A percentile compares a stretch with the other conserved stretches of the same genome.
Conservation (phyloP, 2,113 vertebrate genomes). For the Mus spicilegus region DNA sequence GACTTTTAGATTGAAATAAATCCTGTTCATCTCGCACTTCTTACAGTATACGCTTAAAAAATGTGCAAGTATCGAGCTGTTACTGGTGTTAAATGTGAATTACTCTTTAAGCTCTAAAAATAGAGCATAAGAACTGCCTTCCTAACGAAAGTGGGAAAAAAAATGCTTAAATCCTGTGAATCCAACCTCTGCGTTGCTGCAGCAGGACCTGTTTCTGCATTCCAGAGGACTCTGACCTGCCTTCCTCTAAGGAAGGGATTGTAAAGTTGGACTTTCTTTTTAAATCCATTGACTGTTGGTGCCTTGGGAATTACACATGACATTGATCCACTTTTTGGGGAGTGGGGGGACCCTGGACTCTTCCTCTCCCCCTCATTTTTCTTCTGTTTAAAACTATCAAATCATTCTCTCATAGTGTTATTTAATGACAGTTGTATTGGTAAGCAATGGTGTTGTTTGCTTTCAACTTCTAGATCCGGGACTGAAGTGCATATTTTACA, state of each 20-base stretch:
- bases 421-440: neutral
- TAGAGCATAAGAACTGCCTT: neutral
- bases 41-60: neutral
- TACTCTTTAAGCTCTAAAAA: neutral
- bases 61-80: neutral
- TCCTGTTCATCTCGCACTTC: neutral
- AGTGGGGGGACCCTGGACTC: neutral
- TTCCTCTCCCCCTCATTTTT: neutral
- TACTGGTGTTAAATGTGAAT: conserved; percentile 16
- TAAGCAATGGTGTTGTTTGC: neutral
- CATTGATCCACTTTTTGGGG: neutral
- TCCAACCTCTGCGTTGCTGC: neutral
- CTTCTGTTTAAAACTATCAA: neutral
- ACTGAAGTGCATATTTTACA: no score
- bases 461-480: no score
- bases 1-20: neutral
- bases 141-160: neutral
- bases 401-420: neutral
- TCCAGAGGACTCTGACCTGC: no score
- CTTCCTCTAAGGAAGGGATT: neutral
- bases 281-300: neutral
- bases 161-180: neutral
- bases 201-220: neutral
- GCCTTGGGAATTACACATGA: neutral
- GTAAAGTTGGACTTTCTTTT: neutral